Evolutionary conservation across 2,888 invertebrate genomes (phyloP).

Genomic region (Scaptomyza caliginosa): DNA sequence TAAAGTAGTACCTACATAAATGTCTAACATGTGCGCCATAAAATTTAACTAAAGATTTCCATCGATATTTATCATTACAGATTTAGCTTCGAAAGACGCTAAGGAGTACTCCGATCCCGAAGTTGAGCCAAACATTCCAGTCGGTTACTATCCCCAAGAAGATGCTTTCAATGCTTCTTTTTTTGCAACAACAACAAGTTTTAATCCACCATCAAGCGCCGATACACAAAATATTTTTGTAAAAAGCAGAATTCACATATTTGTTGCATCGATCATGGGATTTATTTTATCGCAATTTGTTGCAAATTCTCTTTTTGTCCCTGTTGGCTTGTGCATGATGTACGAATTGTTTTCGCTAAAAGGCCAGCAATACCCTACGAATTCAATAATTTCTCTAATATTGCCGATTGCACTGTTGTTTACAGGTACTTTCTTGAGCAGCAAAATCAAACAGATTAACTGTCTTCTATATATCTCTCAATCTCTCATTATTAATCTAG

Average conservation of each 20-base stretch:
- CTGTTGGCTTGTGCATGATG: slow-evolving; percentile 41
- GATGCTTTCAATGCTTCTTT: background rate
- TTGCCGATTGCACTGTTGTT: slow-evolving; percentile 42
- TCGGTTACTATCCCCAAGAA: slow-evolving; percentile 8
- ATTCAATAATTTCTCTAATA: slow-evolving; percentile 21
- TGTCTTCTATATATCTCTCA: slow-evolving; percentile 36
- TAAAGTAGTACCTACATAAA: no score
- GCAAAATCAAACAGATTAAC: slow-evolving; percentile 29
- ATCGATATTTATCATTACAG: slow-evolving; percentile 11
- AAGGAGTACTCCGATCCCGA: slow-evolving; percentile 52
- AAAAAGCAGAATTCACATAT: slow-evolving; percentile 37
- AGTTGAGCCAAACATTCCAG: slow-evolving; percentile 40
- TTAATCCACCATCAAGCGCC: background rate
- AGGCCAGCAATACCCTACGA: slow-evolving; percentile 15
- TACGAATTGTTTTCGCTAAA: slow-evolving; percentile 39
- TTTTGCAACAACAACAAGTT: slow-evolving; percentile 4
- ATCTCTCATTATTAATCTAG: slow-evolving; percentile 41
- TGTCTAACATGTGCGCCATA: no score
- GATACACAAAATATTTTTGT: slow-evolving; percentile 14
- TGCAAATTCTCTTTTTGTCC: slow-evolving; percentile 35
- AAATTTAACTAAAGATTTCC: no score
- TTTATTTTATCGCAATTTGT: slow-evolving; percentile 39
- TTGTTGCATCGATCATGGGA: slow-evolving; percentile 44
- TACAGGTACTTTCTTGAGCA: slow-evolving; percentile 14
- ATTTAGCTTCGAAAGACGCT: slow-evolving; percentile 13